Evolutionary conservation across 2,797 vertebrate species (phyloP), one percentile per base, ranked within the genome.

Genomic region (Decapterus maruadsi): DNA sequence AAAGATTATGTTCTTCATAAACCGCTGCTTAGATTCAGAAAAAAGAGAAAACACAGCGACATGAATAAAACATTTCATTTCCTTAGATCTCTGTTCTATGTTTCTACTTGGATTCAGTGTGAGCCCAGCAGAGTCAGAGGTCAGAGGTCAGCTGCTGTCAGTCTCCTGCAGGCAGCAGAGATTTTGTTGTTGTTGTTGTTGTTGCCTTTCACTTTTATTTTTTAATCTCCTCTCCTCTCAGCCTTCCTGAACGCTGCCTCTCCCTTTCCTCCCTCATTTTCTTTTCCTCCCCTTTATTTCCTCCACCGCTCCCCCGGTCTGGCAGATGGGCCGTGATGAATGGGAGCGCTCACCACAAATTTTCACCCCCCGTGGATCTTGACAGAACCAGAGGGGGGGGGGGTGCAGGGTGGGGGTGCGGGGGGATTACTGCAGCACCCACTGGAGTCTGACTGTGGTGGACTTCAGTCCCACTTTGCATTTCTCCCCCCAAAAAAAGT

Each of bases 251-350:
- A n/a, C 13, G 11, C 20, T 20, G 53, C 19, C 17, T 46, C 54
- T 34, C 40, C 53, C 43, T 19, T 58, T 58, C 1, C 20, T 31
- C 40, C 29, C 8, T 20, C 29, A 34, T 20, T 22, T 22, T 36
- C 34, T 20, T 36, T 36, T 38, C 29, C 42, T n/a, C 29, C 55
- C 42, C 19, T 38, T 10, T 38, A 46, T 31, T 56, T 55, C 31
- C 48, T 50, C 31, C 45, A 26, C 4, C 31, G 20, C 16, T 63
- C 53, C 43, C 16, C 0, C 6, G 34, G 66, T 26, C 59, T 70
- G 53, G 74, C 75, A 77, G 59, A 64, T 70, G 59, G 75, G 74
- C 59, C 64, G 14, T 63, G 54, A 70, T 77, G 59, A 70, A 77
- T 77, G 45, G 60, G 45, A 51, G 19, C 1, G 26, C 51, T 20